These are phyloP conservation scores for Siniperca undulata DNA, from an alignment of 2,797 vertebrate species.

Conservation along the genomic window DNA sequence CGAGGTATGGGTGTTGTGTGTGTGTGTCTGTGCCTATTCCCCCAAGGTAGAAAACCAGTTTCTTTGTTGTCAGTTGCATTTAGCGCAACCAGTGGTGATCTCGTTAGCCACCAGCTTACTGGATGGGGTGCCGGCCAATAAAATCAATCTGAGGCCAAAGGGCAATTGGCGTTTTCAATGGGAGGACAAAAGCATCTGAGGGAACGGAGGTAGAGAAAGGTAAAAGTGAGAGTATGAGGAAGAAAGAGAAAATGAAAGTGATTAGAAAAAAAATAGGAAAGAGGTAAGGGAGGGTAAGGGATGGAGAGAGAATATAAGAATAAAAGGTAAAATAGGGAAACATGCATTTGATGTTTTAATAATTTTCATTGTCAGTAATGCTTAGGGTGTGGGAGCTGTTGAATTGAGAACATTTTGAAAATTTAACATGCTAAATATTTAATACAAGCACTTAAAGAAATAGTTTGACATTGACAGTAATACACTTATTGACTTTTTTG, in stretches of 20 bases:
- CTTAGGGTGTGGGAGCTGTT: not conserved
- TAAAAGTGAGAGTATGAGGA: conserved; percentile 1
- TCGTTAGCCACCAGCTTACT: conserved; percentile 59
- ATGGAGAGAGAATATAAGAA: not conserved
- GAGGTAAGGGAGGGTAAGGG: not conserved
- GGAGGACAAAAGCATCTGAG: conserved; percentile 36
- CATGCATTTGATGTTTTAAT: not conserved
- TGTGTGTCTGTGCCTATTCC: conserved; percentile 25
- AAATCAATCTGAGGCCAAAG: conserved; percentile 66
- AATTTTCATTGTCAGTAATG: not conserved
- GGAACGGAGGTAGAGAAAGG: not conserved
- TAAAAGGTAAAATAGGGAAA: not conserved
- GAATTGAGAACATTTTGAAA: not conserved
- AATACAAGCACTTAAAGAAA: not conserved
- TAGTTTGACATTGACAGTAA: not conserved
- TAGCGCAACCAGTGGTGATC: conserved; percentile 59
- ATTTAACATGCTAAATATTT: not conserved
- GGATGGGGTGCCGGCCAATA: conserved; percentile 44
- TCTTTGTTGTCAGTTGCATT: conserved; percentile 74
- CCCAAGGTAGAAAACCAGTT: conserved; percentile 59
- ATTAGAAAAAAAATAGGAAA: conserved; percentile 1
- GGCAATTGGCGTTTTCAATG: conserved; percentile 52
- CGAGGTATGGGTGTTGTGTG: not conserved
- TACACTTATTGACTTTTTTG: not conserved
- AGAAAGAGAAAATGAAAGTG: not conserved